These are phyloP conservation scores for Sminthurinus signatus DNA, from an alignment of 1,140 invertebrate genomes.

Conservation along the genomic window DNA sequence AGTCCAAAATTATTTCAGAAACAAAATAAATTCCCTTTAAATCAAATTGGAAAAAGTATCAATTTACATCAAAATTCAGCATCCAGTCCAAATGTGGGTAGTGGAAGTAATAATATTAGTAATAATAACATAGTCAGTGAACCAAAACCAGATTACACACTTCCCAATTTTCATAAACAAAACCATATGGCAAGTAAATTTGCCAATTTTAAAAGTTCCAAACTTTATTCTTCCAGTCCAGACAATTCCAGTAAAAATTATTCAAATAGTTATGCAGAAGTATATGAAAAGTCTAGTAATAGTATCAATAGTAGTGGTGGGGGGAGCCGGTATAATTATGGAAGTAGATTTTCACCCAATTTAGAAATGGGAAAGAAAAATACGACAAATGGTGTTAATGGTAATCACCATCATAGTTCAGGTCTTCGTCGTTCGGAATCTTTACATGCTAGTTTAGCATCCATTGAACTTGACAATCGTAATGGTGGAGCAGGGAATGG, in stretches of 20 bases:
- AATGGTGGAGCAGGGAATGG: not conserved
- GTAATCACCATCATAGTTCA: not conserved
- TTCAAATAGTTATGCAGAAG: slow-evolving; percentile 20
- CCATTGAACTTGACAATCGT: slow-evolving; percentile 3
- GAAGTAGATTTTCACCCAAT: slow-evolving; percentile 29
- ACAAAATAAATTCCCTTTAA: slow-evolving; percentile 11
- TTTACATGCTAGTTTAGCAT: slow-evolving; percentile 31
- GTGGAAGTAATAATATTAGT: not conserved
- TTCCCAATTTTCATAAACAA: slow-evolving; percentile 39
- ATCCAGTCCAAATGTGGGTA: slow-evolving; percentile 6
- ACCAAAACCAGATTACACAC: slow-evolving; percentile 27
- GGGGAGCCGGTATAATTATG: slow-evolving; percentile 17
- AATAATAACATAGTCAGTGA: no score
- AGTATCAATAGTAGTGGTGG: slow-evolving; percentile 13
- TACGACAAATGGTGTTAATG: not conserved
- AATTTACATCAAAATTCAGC: not conserved
- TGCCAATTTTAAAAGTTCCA: slow-evolving; percentile 39
- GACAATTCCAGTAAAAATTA: slow-evolving; percentile 26
- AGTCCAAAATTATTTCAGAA: slow-evolving; percentile 24
- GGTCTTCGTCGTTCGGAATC: slow-evolving; percentile 34
- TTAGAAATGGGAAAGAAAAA: slow-evolving; percentile 20
- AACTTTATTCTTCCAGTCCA: slow-evolving; percentile 34
- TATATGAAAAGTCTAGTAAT: slow-evolving; percentile 17
- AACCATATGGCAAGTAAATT: slow-evolving; percentile 40
- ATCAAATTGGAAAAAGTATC: not conserved